Base-by-base conservation (phyloP, 2,888 invertebrate species). In the Bimastos eiseni region DNA sequence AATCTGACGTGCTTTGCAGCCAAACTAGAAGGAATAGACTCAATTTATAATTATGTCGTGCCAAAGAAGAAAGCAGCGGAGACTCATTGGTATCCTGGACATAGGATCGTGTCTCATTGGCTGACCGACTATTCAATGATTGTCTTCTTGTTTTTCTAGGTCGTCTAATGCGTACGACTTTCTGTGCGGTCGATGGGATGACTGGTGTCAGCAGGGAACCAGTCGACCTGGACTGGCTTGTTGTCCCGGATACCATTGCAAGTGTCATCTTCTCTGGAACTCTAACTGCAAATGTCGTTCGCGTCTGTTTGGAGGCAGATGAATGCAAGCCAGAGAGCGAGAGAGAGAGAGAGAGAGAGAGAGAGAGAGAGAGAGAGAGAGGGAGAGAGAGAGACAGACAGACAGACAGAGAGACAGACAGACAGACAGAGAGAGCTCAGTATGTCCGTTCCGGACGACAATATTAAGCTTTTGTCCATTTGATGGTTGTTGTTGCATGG, bases 201-300 rank as follows among this genome's bases (percentile, higher is more conserved):
- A 90, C 90, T 90, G 90, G 90, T 90, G 90, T 70, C 49, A 90
- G 6, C 49, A 33, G 49, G 70, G 90, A 37, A 15, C 90, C 34
- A 90, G 37, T 33, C 89, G 49, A 21, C 70, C 70, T 17, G 70
- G 37, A 0, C 70, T 90, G 13, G 5, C 33, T 8, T 90, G 90
- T 33, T 90, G 90, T 33, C 34, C 19, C 70, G 55, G 55, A 33
- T 90, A 55, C 37, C 49, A 70, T 11, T 90, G 90, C 90, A 90
- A 90, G 70, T 90, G 90, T 21, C 90, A 90, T 49, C 55, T 90
- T 6, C 90, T 90, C 70, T 90, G 90, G 90, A 90, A 90, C 70
- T 90, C 90, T 30, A 90, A 90, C 90, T 90, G 90, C 90, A 90
- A 36, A 37, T 90, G 90, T 34, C 90, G 90, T 11, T 44, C 90